These are phyloP conservation scores for Anguilla obscura DNA, from an alignment of 2,797 vertebrate genomes.

Conservation along the genomic window DNA sequence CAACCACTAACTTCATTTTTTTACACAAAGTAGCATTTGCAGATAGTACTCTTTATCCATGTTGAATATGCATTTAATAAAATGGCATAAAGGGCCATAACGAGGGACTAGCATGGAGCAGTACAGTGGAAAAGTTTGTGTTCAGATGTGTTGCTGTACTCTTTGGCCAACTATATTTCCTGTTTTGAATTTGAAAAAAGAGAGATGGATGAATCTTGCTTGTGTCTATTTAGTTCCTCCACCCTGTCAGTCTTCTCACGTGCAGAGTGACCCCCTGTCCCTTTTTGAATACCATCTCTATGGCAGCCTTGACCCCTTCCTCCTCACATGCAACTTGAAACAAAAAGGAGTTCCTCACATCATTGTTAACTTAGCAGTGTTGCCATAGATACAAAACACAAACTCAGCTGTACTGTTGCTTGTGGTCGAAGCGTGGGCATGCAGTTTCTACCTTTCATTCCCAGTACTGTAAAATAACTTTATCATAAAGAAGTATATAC, in stretches of 20 bases:
- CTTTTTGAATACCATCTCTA: constrained; percentile 79
- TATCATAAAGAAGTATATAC: no score
- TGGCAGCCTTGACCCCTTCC: constrained; percentile 77
- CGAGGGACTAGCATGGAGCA: neutral
- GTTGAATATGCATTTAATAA: no score
- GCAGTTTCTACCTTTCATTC: neutral
- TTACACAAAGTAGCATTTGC: neutral
- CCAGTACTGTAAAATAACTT: neutral
- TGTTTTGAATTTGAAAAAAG: no score
- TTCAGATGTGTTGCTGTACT: no score
- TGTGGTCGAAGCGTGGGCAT: neutral
- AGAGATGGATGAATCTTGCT: neutral
- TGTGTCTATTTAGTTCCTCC: neutral
- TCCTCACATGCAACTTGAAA: constrained; percentile 83
- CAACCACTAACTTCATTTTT: neutral
- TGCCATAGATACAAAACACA: constrained; percentile 13
- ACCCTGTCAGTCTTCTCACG: constrained; percentile 59
- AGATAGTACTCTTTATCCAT: no score
- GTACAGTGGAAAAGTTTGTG: no score
- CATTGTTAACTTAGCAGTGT: constrained; percentile 76
- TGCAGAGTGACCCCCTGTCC: constrained; percentile 87
- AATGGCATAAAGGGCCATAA: neutral
- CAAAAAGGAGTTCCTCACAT: constrained; percentile 80
- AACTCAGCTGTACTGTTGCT: neutral
- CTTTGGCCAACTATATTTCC: no score